Conservation (phyloP, 2,888 invertebrate genomes). For the Enchytraeus crypticus region DNA sequence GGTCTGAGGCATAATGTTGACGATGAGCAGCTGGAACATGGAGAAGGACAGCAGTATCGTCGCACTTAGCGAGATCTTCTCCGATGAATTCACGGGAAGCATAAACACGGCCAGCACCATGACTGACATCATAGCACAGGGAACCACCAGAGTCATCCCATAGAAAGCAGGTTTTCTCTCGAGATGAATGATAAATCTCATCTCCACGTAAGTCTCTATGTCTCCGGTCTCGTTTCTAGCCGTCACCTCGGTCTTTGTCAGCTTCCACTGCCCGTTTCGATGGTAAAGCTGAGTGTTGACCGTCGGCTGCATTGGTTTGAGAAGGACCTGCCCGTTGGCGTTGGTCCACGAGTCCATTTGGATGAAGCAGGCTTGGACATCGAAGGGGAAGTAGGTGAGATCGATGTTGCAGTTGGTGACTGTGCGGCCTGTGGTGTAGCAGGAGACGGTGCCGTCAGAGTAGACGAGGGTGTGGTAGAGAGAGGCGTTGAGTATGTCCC, state of each 20-base stretch:
- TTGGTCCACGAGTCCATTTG: constrained; percentile 29
- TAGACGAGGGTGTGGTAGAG: background rate
- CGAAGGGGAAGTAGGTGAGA: constrained; percentile 20
- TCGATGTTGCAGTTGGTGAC: constrained; percentile 15
- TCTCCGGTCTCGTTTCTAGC: background rate
- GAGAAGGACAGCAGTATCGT: constrained; percentile 33
- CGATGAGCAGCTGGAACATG: constrained; percentile 32
- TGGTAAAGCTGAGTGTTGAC: background rate
- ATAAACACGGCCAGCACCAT: constrained; percentile 30
- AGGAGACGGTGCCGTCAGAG: background rate
- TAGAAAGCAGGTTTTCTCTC: constrained; percentile 27
- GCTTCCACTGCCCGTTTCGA: background rate
- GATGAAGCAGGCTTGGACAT: constrained; percentile 13
- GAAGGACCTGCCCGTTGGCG: constrained; percentile 13
- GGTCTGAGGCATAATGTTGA: constrained; percentile 30
- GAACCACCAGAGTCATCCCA: constrained; percentile 30
- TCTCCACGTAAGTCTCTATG: background rate
- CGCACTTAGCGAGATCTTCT: constrained; percentile 33
- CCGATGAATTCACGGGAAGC: constrained; percentile 31
- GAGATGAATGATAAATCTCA: constrained; percentile 15
- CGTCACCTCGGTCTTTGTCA: background rate
- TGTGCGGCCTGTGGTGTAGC: background rate
- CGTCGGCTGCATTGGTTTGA: background rate
- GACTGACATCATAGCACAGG: constrained; percentile 32
- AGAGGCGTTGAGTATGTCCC: background rate